Evolutionary conservation across 2,113 vertebrate species (phyloP).

Genomic region (Columba janthina): DNA sequence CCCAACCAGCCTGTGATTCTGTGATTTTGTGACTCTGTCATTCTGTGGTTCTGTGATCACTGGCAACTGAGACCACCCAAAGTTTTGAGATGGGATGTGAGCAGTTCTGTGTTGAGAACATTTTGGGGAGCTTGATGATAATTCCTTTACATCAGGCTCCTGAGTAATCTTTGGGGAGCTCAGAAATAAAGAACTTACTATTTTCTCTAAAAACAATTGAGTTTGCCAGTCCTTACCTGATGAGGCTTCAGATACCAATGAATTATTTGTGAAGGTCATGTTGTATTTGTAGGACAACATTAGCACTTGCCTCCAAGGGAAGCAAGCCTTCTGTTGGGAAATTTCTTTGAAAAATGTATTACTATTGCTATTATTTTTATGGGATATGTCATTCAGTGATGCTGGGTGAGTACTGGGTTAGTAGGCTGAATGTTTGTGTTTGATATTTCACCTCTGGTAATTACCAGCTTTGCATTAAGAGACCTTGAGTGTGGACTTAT

Average conservation of each 20-base stretch:
- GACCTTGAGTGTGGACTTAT: not conserved
- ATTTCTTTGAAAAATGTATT: conserved; percentile 27
- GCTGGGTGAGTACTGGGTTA: not conserved
- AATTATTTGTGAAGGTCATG: conserved; percentile 35
- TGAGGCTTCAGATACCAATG: not conserved
- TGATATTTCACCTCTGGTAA: conserved; percentile 26
- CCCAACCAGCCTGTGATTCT: too few relatives aligned
- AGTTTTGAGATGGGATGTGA: not conserved
- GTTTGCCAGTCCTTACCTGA: not conserved
- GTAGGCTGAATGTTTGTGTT: not conserved
- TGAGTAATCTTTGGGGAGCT: not conserved
- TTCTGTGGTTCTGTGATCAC: too few relatives aligned
- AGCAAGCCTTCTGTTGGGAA: conserved; percentile 1
- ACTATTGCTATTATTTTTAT: not conserved
- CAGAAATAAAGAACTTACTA: not conserved
- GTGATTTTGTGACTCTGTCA: too few relatives aligned
- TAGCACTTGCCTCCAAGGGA: conserved; percentile 6
- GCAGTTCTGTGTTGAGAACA: accelerated
- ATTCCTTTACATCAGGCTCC: not conserved
- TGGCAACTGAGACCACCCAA: not conserved
- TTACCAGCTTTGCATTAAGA: conserved; percentile 1
- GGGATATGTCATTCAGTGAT: not conserved
- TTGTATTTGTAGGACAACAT: conserved; percentile 8
- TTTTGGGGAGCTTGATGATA: not conserved
- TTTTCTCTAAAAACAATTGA: not conserved